Base-by-base conservation (phyloP, 1,140 invertebrate genomes). In the Steinernema feltiae region DNA sequence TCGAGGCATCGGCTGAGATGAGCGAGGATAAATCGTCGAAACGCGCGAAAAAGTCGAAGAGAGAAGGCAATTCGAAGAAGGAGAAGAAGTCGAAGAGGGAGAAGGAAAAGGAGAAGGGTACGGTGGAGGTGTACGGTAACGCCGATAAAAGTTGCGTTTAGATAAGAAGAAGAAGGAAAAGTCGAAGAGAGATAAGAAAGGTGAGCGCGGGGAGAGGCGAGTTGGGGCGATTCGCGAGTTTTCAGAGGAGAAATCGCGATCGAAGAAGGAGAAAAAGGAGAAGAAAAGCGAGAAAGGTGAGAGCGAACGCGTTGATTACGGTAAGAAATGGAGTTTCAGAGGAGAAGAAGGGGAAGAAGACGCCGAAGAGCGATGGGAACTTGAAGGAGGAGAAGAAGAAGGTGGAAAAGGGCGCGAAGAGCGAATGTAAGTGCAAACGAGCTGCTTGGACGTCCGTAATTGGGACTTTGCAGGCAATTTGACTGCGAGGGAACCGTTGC, bases 51-150 rank as follows among this genome's bases (percentile, higher is more conserved):
- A 46, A 46, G 41, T 46, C 41, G n/a, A 46, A 46, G 41, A 46
- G n/a, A n/a, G 41, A 46, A n/a, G 41, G 41, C 41, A n/a, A 46
- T n/a, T 46, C 41, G n/a, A 46, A n/a, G 41, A 46, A 46, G 41
- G 41, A 27, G 53, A 63, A 63, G 53, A 63, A 63, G 35, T 63
- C 53, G 24, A 63, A 27, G 53, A 63, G 24, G 53, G 53, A 63
- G 12, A 63, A 63, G 53, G 24, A 63, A 7, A 18, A 63, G 24
- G 12, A 7, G 15, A 12, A 27, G 53, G 3, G 53, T n/a, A 46
- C n/a, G 41, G 7, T n/a, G n/a, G n/a, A n/a, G n/a, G n/a, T n/a
- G n/a, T n/a, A n/a, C n/a, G n/a, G n/a, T n/a, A n/a, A n/a, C n/a
- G n/a, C n/a, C n/a, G n/a, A n/a, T n/a, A 63, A 21, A 63, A 63